Evolutionary conservation across 1,140 invertebrate genomes (phyloP), one percentile per base, ranked within the genome.

Genomic region (Drosophila jambulina): DNA sequence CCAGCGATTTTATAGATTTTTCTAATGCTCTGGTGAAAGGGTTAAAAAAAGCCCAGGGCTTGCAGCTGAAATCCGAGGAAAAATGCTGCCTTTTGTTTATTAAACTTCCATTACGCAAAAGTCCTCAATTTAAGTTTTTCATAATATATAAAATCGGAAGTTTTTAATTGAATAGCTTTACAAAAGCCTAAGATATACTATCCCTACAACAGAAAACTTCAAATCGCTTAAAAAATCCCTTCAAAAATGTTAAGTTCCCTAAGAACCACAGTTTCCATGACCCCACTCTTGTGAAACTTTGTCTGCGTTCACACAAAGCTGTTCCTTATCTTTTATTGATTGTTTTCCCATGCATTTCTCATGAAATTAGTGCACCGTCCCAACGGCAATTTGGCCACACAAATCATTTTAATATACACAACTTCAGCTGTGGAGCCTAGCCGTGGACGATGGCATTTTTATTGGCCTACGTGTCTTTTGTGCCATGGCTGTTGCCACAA

Each of bases 391-490:
- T 62, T 46, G 29, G 67, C 45, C 42, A 53, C 68, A 87, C 82
- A 87, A 87, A 87, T 87, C 84, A 87, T 88, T 83, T 88, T 84
- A 80, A 83, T 87, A 78, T 49, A 80, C 62, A 67, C 72, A 67
- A 70, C 67, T 78, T 70, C 61, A 65, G 69, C 57, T 61, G 65
- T 29, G 36, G 58, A 77, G 82, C n/a, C 48, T 53, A 29, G 17
- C 25, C 43, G 71, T 48, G 70, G 81, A 74, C 83, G 67, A 78
- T 77, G 76, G 69, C 85, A 65, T 67, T 87, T 87, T 84, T 87
- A 87, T 88, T 88, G 83, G 85, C 75, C 85, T 85, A 88, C 84
- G 84, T 88, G 84, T 90, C 85, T 68, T 56, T 74, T 75, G 74
- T 80, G 64, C 40, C 23, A 38, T 46, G 38, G 40, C 42, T 45